phyloP scores from a whole-genome alignment of 2,113 vertebrate genomes.

The Clarias macrocephalus region DNA sequence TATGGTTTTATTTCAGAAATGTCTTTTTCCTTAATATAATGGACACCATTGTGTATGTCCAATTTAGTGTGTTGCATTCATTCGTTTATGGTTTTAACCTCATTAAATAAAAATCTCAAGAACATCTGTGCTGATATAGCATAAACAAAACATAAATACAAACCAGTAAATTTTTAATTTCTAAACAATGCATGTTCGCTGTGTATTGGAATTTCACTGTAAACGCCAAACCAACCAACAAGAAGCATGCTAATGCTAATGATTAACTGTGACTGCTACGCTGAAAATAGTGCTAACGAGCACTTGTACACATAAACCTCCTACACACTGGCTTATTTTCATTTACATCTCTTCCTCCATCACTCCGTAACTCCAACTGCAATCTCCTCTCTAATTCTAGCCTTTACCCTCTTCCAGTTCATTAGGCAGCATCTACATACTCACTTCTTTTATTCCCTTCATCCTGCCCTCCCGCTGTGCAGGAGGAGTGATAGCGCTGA shows the following conservation, averaged over 20 bases:
- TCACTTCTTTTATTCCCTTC: background rate
- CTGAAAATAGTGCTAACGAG: slow-evolving; percentile 19
- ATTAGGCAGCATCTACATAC: slow-evolving; percentile 15
- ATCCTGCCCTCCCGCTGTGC: background rate
- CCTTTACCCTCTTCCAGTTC: slow-evolving; percentile 31
- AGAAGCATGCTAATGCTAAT: slow-evolving; percentile 5
- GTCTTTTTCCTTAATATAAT: too few species aligned
- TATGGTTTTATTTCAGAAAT: too few species aligned
- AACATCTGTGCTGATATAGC: background rate
- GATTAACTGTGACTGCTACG: background rate
- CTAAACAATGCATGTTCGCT: background rate
- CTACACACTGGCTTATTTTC: background rate
- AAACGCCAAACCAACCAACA: background rate
- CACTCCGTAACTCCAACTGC: background rate
- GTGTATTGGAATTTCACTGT: background rate
- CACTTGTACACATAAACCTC: background rate
- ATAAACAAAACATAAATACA: background rate
- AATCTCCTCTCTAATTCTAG: slow-evolving; percentile 28
- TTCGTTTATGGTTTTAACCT: background rate
- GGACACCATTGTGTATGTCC: background rate
- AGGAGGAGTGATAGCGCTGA: slow-evolving; percentile 31
- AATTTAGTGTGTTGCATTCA: background rate
- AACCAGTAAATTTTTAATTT: background rate
- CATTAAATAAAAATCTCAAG: background rate
- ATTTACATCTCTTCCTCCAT: background rate